Evolutionary conservation across 2,113 vertebrate genomes (phyloP), one percentile per base, ranked within the genome.

Genomic region (Meriones unguiculatus): DNA sequence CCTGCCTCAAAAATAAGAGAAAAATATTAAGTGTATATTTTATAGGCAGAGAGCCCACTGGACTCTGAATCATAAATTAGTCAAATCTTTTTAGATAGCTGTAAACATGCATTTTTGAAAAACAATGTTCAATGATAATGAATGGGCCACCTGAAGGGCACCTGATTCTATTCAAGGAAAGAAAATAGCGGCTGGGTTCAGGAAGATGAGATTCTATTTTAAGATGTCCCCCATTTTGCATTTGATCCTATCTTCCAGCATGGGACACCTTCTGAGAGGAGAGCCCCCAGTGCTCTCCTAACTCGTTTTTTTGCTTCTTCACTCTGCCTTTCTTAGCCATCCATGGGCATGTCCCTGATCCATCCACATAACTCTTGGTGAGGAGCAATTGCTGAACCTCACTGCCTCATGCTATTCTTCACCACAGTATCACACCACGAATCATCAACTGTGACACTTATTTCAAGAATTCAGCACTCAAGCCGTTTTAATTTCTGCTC

Each of bases 71-170:
- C 25, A 69, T 82, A 64, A 59, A 92, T 75, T 84, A 70, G 11
- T 18, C 87, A 72, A 73, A 75, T 30, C 10, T 72, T 93, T 28
- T 91, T 35, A 91, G 25, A 50, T 94, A 90, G 82, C 72, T 86
- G 76, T 50, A 30, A 82, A 82, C 81, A 72, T n/a, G 4, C 22
- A 50, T 50, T 17, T n/a, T 87, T 35, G 81, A 10, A 41, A 41
- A 38, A 35, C 20, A 25, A 76, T 72, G 2, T 81, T 88, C 85
- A 77, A 95, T 94, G 59, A 8, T 94, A 96, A 30, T 38, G 84
- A 95, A 85, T 14, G 35, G 54, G 9, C 15, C 67, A 69, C 52
- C 89, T 75, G 41, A 77, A 87, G 25, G 32, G 46, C 35, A 87
- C 35, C 22, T 93, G 41, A 1, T 67, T 89, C 22, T 78, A 72